A percentile compares a stretch with the other conserved stretches of the same genome.
phyloP scores from a whole-genome alignment of 2,797 vertebrate species.

The Gadopsis marmoratus region DNA sequence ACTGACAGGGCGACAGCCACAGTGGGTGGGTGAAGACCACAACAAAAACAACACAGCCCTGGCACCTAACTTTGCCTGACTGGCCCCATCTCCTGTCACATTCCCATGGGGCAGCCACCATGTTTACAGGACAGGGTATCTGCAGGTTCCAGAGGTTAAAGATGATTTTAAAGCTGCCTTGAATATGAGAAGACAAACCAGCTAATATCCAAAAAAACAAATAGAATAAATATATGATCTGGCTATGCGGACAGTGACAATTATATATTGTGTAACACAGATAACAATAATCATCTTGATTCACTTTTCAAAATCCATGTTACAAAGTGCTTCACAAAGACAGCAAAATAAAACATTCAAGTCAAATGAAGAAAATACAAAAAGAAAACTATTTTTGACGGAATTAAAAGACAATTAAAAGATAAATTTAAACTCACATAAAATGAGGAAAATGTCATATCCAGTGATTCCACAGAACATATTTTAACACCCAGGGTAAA shows the following conservation, averaged over 20 bases:
- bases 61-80: conserved; percentile 31
- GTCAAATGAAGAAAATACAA: too few relatives aligned
- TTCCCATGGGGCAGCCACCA: conserved; percentile 5
- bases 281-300: too few relatives aligned
- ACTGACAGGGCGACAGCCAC: conserved; percentile 66
- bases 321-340: too few relatives aligned
- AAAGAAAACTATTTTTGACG: too few relatives aligned
- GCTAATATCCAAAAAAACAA: neutral
- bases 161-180: neutral
- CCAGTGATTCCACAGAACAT: too few relatives aligned
- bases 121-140: conserved; percentile 19
- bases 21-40: conserved; percentile 58
- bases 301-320: too few relatives aligned
- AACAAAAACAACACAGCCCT: conserved; percentile 55
- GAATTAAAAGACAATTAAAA: too few relatives aligned
- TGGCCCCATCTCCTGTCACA: conserved; percentile 20
- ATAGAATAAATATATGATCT: neutral
- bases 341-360: too few relatives aligned
- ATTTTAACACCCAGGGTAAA: too few relatives aligned
- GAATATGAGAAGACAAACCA: conserved; percentile 3
- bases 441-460: too few relatives aligned
- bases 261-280: neutral
- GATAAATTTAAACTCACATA: too few relatives aligned
- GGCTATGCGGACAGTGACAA: neutral
- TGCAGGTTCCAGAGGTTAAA: conserved; percentile 7